Percentiles rank a stretch among this genome's conserved stretches.
Evolutionary conservation across 2,113 vertebrate genomes (phyloP).

Genomic region (Megaceryle maxima): DNA sequence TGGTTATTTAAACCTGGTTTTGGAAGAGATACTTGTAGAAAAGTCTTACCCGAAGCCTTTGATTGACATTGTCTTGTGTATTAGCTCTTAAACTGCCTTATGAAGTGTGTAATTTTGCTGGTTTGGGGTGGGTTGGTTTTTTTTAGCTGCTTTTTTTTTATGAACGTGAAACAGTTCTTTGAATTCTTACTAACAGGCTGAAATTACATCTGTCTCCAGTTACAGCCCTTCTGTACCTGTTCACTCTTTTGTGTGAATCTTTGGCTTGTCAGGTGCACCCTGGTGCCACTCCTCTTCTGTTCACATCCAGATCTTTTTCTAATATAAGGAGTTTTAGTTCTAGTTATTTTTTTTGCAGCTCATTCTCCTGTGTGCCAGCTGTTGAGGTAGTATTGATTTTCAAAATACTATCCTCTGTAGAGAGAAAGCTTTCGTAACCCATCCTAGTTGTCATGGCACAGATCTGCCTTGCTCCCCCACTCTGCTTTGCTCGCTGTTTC

Average conservation of each 20-base stretch:
- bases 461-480: neutral
- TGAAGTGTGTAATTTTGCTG: neutral
- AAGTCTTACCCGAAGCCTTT: neutral
- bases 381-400: neutral
- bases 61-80: neutral
- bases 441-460: neutral
- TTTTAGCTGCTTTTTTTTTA: neutral
- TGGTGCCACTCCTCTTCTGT: accelerated
- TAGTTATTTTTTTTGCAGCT: neutral
- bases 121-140: neutral
- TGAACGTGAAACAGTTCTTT: neutral
- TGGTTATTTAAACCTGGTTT: neutral
- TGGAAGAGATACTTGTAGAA: neutral
- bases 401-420: neutral
- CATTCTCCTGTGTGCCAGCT: neutral
- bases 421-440: neutral
- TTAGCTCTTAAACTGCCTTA: neutral
- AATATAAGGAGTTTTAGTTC: neutral
- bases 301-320: neutral
- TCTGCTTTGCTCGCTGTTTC: neutral
- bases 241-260: neutral
- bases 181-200: neutral
- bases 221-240: neutral
- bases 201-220: neutral
- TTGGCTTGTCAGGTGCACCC: neutral